phyloP scores from a whole-genome alignment of 2,113 vertebrate genomes.

The Gracilinanus agilis region DNA sequence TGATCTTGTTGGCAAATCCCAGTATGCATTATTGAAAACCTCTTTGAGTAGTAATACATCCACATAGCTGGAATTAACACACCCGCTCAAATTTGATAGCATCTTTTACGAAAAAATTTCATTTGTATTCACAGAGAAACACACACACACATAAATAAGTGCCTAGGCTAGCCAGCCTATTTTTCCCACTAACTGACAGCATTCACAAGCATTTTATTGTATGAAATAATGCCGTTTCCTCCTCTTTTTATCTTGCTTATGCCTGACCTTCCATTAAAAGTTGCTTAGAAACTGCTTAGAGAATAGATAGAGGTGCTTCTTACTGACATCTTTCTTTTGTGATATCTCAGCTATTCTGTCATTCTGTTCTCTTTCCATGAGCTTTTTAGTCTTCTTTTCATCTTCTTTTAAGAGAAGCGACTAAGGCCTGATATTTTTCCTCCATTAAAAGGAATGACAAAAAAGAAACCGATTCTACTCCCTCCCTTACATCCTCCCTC shows the following conservation, averaged over 20 bases:
- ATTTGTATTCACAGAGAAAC: slow-evolving; percentile 78
- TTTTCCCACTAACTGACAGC: slow-evolving; percentile 82
- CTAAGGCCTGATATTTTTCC: slow-evolving; percentile 83
- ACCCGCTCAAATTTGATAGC: slow-evolving; percentile 81
- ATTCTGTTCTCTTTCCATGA: slow-evolving; percentile 76
- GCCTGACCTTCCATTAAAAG: slow-evolving; percentile 97
- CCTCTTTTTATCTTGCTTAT: slow-evolving; percentile 88
- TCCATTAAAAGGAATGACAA: slow-evolving; percentile 78
- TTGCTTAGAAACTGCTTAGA: slow-evolving; percentile 97
- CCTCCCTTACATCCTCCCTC: slow-evolving; percentile 31
- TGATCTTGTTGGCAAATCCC: neutral
- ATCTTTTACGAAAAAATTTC: slow-evolving; percentile 78
- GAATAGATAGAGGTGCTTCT: slow-evolving; percentile 85
- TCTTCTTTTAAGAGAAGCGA: slow-evolving; percentile 85
- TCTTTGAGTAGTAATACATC: slow-evolving; percentile 67
- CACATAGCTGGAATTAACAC: slow-evolving; percentile 77
- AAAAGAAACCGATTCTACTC: slow-evolving; percentile 54
- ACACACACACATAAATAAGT: slow-evolving; percentile 76
- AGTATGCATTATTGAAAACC: slow-evolving; percentile 59
- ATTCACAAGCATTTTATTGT: slow-evolving; percentile 85
- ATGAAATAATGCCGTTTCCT: slow-evolving; percentile 88
- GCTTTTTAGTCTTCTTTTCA: slow-evolving; percentile 83
- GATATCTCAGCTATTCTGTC: slow-evolving; percentile 80
- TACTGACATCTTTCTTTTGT: slow-evolving; percentile 90
- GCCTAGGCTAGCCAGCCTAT: slow-evolving; percentile 78